Percentiles rank a stretch among this genome's conserved stretches.
Evolutionary conservation across 1,140 invertebrate species (phyloP).

Genomic region (Panagrolaimus sp.): DNA sequence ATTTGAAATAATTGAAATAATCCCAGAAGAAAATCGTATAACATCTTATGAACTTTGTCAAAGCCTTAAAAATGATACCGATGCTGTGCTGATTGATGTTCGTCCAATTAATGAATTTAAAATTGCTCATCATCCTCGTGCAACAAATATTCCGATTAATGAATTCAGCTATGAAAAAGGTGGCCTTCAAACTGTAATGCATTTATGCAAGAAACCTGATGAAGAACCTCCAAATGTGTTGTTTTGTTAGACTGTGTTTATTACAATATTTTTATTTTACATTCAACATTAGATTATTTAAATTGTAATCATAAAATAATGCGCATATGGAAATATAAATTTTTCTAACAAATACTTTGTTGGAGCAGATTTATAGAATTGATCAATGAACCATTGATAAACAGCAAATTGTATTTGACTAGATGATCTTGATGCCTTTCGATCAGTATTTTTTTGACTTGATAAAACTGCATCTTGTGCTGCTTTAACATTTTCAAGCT

Average conservation of each 20-base stretch:
- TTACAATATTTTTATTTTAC: background rate
- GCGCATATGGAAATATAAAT: slow-evolving; percentile 48
- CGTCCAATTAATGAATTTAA: background rate
- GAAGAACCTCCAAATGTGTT: slow-evolving; percentile 52
- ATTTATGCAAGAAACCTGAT: slow-evolving; percentile 61
- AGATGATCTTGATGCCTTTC: slow-evolving; percentile 25
- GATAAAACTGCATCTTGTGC: background rate
- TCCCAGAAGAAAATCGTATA: background rate
- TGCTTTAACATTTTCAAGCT: slow-evolving; percentile 2
- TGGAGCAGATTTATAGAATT: slow-evolving; percentile 33
- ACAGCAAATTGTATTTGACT: slow-evolving; percentile 46
- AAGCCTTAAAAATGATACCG: background rate
- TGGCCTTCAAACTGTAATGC: slow-evolving; percentile 64
- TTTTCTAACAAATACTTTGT: slow-evolving; percentile 39
- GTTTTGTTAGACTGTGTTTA: too few species aligned
- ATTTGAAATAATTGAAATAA: too few species aligned
- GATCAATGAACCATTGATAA: slow-evolving; percentile 47
- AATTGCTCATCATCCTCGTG: slow-evolving; percentile 1
- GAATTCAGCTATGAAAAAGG: slow-evolving; percentile 60
- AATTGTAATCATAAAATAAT: slow-evolving; percentile 52
- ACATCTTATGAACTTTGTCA: background rate
- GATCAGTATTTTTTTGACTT: background rate
- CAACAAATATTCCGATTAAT: slow-evolving; percentile 36
- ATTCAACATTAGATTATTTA: slow-evolving; percentile 13
- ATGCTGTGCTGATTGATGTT: slow-evolving; percentile 1